Evolutionary conservation across 2,113 vertebrate genomes (phyloP), one percentile per base, ranked within the genome.

Genomic region (Tinamus guttatus): DNA sequence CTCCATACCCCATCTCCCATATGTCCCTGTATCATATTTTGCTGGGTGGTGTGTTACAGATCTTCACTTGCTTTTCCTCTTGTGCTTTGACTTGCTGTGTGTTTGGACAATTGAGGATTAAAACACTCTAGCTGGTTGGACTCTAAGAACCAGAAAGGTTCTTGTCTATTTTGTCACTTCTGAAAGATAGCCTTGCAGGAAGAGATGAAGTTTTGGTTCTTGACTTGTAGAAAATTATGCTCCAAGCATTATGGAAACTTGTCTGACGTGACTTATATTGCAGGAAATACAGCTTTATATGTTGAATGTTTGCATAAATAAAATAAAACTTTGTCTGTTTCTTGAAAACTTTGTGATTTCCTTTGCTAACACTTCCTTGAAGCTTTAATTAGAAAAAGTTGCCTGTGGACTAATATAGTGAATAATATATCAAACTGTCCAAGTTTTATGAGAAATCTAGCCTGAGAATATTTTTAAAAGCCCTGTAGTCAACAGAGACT

Each of bases 211-310:
- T 69, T 59, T 59, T 71, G 28, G 13, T 24, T 89, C 36, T 75
- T 84, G 56, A 63, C 45, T 81, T 79, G 78, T 41, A 75, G 28
- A 52, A 68, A 86, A 24, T 40, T 62, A 1, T 88, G 93, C 7
- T 21, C 4, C 4, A 24, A 70, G 27, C 0, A 0, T 60, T 84
- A 78, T 14, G 11, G 62, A 52, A 64, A 21, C 27, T 54, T 81
- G 11, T 15, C 56, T 74, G 40, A 40, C 27, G 24, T 49, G 40
- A 49, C 52, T 91, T 81, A 7, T 75, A 9, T 67, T 63, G 41
- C 24, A 75, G 25, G 24, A 40, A 41, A 9, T 79, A 45, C 34
- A 54, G 11, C 30, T 91, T 69, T 22, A 47, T 81, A 13, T 68
- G 51, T 34, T 17, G 21, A 81, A 11, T 30, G 24, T 85, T 94